phyloP scores from a whole-genome alignment of 2,888 invertebrate genomes.

The Caenorhabditis macrosperma region DNA sequence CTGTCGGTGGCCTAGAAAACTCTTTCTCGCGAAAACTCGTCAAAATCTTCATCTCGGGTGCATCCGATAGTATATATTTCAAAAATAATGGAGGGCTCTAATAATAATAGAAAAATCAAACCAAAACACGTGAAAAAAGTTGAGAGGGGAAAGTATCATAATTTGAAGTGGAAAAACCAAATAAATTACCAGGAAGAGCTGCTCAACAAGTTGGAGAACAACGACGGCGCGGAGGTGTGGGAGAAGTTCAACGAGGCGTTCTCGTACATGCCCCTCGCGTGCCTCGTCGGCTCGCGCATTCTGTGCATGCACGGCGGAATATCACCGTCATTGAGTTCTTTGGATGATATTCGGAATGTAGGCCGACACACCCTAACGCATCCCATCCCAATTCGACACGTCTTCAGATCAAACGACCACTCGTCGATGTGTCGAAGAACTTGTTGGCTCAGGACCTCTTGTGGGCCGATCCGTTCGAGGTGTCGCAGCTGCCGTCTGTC shows the following conservation, averaged over 20 bases:
- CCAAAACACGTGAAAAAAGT: no score
- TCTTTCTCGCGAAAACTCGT: no score
- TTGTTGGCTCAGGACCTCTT: slow-evolving; percentile 49
- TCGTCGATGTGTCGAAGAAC: slow-evolving; percentile 15
- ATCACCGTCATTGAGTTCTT: slow-evolving; percentile 16
- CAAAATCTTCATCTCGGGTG: no score
- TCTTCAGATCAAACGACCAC: slow-evolving; percentile 48
- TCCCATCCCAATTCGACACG: not conserved
- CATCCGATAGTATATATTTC: no score
- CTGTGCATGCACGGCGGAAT: slow-evolving; percentile 66
- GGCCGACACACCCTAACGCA: no score
- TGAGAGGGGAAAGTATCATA: no score
- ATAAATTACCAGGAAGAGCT: slow-evolving; percentile 14
- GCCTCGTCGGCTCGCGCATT: slow-evolving; percentile 43
- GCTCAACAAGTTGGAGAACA: slow-evolving; percentile 19
- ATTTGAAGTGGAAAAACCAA: not conserved
- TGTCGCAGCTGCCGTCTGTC: not conserved
- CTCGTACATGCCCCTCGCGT: slow-evolving; percentile 51
- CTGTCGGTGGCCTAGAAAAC: no score
- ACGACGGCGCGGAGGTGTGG: slow-evolving; percentile 41
- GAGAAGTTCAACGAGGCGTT: slow-evolving; percentile 58
- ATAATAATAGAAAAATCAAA: no score
- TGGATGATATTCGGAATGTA: slow-evolving; percentile 48
- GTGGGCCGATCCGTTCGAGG: slow-evolving; percentile 57
- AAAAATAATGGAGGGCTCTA: no score